A percentile compares a stretch with the other conserved stretches of the same genome.
Conservation (phyloP, 2,888 invertebrate species). For the Pteria penguin region DNA sequence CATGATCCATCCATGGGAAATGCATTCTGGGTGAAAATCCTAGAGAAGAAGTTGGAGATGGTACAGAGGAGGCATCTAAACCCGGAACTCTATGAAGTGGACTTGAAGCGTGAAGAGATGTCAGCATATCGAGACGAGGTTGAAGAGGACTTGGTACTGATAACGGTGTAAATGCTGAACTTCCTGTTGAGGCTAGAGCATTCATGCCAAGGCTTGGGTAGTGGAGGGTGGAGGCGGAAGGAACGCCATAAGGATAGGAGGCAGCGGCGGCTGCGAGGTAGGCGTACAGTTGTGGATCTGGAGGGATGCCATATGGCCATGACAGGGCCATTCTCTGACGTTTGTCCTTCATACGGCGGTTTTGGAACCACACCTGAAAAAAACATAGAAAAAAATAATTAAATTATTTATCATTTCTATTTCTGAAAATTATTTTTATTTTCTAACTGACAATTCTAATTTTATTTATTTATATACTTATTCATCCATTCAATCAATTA, state of each 20-base stretch:
- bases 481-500: background rate
- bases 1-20: slow-evolving; percentile 44
- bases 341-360: slow-evolving; percentile 98
- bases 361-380: slow-evolving; percentile 93
- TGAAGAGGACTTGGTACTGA: slow-evolving; percentile 50
- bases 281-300: slow-evolving; percentile 93
- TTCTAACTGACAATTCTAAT: background rate
- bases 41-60: slow-evolving; percentile 27
- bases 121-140: slow-evolving; percentile 50
- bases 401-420: background rate
- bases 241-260: slow-evolving; percentile 63
- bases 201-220: slow-evolving; percentile 48
- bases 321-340: slow-evolving; percentile 95
- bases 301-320: slow-evolving; percentile 90
- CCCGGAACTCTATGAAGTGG: slow-evolving; percentile 40
- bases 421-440: background rate
- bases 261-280: slow-evolving; percentile 92
- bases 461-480: background rate
- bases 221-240: slow-evolving; percentile 43
- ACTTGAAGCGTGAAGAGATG: slow-evolving; percentile 25
- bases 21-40: slow-evolving; percentile 38
- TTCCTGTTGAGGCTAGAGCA: slow-evolving; percentile 49
- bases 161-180: slow-evolving; percentile 58
- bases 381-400: slow-evolving; percentile 10
- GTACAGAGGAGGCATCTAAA: slow-evolving; percentile 38